Conservation (phyloP, 2,888 invertebrate genomes). For the Arctia plantaginis region DNA sequence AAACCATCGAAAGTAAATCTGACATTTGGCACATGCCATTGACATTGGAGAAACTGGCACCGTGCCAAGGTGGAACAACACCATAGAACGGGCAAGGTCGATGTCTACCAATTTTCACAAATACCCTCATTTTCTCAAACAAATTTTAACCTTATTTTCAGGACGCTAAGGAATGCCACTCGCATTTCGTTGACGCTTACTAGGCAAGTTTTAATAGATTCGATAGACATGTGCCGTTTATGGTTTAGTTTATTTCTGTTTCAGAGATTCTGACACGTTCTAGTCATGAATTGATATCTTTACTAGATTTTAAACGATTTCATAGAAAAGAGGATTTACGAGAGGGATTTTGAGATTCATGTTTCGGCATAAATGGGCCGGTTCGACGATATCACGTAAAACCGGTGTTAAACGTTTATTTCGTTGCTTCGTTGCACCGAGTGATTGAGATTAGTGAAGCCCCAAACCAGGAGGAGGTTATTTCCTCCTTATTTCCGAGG, state of each 20-base stretch:
- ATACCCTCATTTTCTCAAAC: constrained; percentile 21
- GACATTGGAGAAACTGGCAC: constrained; percentile 75
- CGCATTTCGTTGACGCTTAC: constrained; percentile 36
- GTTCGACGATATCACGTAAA: not conserved
- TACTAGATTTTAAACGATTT: not conserved
- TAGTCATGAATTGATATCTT: constrained; percentile 17
- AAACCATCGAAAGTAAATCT: constrained; percentile 58
- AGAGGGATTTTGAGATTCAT: not conserved
- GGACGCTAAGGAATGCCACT: not conserved
- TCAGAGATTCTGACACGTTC: constrained; percentile 31
- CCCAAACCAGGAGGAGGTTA: not conserved
- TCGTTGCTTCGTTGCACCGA: not conserved
- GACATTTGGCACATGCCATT: constrained; percentile 72
- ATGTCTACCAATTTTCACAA: constrained; percentile 45
- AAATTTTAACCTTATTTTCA: constrained; percentile 24
- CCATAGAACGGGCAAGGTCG: constrained; percentile 64
- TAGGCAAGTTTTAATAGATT: constrained; percentile 53
- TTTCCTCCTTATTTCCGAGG: not conserved
- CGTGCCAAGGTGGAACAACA: constrained; percentile 60
- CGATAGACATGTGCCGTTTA: constrained; percentile 55
- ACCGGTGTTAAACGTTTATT: not conserved
- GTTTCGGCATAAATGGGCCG: not conserved
- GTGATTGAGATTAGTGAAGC: not conserved
- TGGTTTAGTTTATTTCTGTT: constrained; percentile 42
- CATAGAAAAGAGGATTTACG: not conserved